These are phyloP conservation scores for Cerastis leucographa DNA, from an alignment of 2,888 invertebrate species.

Conservation along the genomic window DNA sequence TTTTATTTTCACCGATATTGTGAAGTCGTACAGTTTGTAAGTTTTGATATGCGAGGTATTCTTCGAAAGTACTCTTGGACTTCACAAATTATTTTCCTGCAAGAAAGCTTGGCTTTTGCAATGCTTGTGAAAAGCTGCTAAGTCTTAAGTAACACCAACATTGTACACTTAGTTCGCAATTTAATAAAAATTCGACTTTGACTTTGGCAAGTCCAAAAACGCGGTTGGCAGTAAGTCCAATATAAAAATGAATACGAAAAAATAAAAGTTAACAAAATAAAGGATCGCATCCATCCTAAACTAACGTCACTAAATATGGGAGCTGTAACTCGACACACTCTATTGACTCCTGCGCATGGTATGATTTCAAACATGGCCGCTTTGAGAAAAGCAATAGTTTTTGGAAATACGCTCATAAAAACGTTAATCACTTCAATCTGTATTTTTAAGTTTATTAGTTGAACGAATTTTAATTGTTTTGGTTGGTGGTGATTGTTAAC, in stretches of 20 bases:
- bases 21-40: not conserved
- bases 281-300: constrained; percentile 53
- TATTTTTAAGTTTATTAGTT: constrained; percentile 40
- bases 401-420: constrained; percentile 57
- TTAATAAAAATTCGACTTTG: too few relatives aligned
- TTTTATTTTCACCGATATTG: not conserved
- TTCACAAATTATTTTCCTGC: not conserved
- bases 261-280: not conserved
- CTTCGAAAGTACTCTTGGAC: not conserved
- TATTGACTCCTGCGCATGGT: constrained; percentile 62
- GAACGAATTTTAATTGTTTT: constrained; percentile 52
- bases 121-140: too few relatives aligned
- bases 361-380: constrained; percentile 61
- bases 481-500: constrained; percentile 16
- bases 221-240: not conserved
- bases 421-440: constrained; percentile 60
- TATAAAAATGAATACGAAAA: not conserved
- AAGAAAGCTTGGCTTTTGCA: not conserved
- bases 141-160: too few relatives aligned
- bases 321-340: constrained; percentile 69
- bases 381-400: constrained; percentile 53
- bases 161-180: too few relatives aligned
- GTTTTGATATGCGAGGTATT: not conserved
- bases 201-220: not conserved
- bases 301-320: constrained; percentile 50